phyloP scores from a whole-genome alignment of 2,113 vertebrate genomes.

The Tyto alba region DNA sequence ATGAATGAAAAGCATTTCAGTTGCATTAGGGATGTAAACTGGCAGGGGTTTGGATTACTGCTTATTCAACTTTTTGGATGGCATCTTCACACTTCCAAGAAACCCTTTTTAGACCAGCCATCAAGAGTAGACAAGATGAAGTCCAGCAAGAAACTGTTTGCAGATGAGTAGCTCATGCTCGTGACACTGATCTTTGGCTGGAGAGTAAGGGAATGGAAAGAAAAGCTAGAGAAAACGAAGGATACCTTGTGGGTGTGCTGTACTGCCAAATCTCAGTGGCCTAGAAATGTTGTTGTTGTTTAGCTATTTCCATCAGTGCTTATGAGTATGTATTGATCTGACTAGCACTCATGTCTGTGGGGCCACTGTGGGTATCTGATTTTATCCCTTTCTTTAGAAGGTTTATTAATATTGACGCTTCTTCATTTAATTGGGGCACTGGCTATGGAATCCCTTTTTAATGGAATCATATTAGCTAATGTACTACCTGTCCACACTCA shows the following conservation, averaged over 20 bases:
- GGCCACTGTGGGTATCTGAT: slow-evolving; percentile 21
- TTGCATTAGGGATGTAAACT: slow-evolving; percentile 31
- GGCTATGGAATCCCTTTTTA: slow-evolving; percentile 38
- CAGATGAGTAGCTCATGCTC: neutral
- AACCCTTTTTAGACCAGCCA: slow-evolving; percentile 10
- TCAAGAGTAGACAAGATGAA: neutral
- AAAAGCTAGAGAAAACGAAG: neutral
- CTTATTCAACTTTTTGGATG: neutral
- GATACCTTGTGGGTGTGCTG: neutral
- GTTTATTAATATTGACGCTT: slow-evolving; percentile 52
- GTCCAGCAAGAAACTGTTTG: neutral
- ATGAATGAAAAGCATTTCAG: slow-evolving; percentile 46
- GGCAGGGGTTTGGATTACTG: slow-evolving; percentile 19
- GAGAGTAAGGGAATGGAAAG: neutral
- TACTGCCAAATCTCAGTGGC: neutral
- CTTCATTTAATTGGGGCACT: slow-evolving; percentile 31
- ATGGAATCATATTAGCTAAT: slow-evolving; percentile 41
- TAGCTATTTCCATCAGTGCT: neutral
- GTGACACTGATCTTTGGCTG: neutral
- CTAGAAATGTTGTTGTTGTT: neutral
- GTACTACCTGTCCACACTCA: slow-evolving; percentile 3
- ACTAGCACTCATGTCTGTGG: neutral
- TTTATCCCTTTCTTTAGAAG: slow-evolving; percentile 27
- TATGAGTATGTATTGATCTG: slow-evolving; percentile 16
- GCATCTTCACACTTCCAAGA: slow-evolving; percentile 22